Conservation (phyloP, 2,113 vertebrate species). For the Tichodroma muraria region DNA sequence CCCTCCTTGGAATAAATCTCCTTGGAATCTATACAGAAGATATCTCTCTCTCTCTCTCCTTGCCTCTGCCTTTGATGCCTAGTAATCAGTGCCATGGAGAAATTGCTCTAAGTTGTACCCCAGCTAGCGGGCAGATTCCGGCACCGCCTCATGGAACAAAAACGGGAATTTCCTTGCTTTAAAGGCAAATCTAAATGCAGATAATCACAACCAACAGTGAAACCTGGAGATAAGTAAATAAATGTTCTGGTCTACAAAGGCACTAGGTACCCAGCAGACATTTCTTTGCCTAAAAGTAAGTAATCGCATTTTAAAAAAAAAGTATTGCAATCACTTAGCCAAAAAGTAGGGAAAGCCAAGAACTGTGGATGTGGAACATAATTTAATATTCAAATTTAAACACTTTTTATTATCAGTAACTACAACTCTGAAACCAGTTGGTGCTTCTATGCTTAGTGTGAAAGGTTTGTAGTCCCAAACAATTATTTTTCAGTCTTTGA, state of each 20-base stretch:
- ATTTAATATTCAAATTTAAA: not conserved
- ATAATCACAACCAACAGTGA: not conserved
- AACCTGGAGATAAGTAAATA: not conserved
- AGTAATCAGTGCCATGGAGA: too few relatives aligned
- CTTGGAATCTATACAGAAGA: too few relatives aligned
- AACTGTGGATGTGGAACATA: not conserved
- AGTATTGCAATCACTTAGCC: not conserved
- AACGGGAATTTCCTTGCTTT: not conserved
- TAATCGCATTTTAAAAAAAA: not conserved
- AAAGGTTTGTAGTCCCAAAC: not conserved
- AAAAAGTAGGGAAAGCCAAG: not conserved
- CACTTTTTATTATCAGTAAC: not conserved
- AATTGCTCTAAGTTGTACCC: too few relatives aligned
- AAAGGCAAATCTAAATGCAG: not conserved
- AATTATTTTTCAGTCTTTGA: not conserved
- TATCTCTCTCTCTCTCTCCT: too few relatives aligned
- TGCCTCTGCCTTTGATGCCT: too few relatives aligned
- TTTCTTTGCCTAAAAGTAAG: not conserved
- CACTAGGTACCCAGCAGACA: not conserved
- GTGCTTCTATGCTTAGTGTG: not conserved
- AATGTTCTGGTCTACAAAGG: not conserved
- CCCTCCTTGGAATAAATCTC: too few relatives aligned
- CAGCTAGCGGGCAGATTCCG: too few relatives aligned
- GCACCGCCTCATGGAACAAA: too few relatives aligned
- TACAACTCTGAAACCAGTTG: not conserved